phyloP scores from a whole-genome alignment of 2,888 invertebrate genomes.

The Linhomoeus sp. region DNA sequence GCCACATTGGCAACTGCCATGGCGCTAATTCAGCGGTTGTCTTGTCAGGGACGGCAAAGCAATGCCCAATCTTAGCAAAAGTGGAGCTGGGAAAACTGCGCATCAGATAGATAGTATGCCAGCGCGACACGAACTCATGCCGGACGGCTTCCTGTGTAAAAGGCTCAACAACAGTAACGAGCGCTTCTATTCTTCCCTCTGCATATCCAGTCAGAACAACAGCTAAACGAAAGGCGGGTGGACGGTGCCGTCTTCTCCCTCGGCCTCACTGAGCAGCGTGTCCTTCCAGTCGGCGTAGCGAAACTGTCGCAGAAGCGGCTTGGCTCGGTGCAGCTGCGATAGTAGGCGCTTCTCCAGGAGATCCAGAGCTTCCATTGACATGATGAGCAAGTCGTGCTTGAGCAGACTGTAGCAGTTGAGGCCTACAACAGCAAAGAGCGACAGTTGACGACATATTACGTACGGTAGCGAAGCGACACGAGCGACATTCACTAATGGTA shows the following conservation, averaged over 20 bases:
- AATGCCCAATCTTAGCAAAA: no score
- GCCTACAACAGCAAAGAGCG: conserved; percentile 29
- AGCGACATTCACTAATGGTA: no score
- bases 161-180: not conserved
- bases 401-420: conserved; percentile 89
- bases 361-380: conserved; percentile 63
- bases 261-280: conserved; percentile 17
- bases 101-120: no score
- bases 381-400: conserved; percentile 75
- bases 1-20: no score
- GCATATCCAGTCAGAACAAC: no score
- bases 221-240: conserved; percentile 6
- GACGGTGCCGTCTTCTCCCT: conserved; percentile 16
- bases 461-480: conserved; percentile 2
- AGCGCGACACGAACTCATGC: not conserved
- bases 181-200: not conserved
- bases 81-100: no score
- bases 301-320: no score
- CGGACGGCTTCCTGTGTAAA: not conserved
- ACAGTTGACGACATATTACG: not conserved
- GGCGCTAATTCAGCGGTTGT: no score
- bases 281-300: conserved; percentile 22
- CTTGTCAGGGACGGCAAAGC: no score
- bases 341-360: conserved; percentile 47
- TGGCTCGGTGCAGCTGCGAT: conserved; percentile 13